Evolutionary conservation across 2,888 invertebrate genomes (phyloP), one percentile per base, ranked within the genome.

Genomic region (Chironomus tentans): DNA sequence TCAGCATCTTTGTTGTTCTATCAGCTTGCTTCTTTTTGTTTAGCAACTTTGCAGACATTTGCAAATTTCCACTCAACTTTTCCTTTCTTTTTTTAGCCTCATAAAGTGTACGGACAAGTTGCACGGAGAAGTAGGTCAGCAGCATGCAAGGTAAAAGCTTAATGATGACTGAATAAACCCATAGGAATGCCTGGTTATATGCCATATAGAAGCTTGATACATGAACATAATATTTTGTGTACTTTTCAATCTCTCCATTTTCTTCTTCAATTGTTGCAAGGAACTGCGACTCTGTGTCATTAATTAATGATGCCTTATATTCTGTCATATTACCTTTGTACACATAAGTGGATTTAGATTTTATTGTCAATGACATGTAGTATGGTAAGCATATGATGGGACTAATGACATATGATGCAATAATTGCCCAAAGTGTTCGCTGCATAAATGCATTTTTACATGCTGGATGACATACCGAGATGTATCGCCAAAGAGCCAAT

Each of bases 61-160:
- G 56, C n/a, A 18, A 21, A 46, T 88, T 81, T 73, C 80, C 81
- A 22, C 10, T 65, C 76, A 93, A 85, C 81, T 90, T 89, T 81
- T 92, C 90, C 77, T 93, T 86, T 24, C 90, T 86, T 77, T 88
- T 87, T 81, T 94, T 94, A 0, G 94, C 92, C 79, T 92, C 91
- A 77, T 93, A 85, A 77, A 95, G 83, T 13, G 93, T 93, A 73
- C 89, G 86, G 79, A 94, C 92, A 78, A 94, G 85, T 80, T 92
- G 88, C 77, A 91, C 87, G 81, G 65, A 73, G 5, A 74, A 68
- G 12, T 21, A 74, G 22, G 74, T 74, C 68, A 97, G 85, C 7
- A 94, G 90, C 81, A 94, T 87, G 82, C 97, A 95, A 2, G 97
- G 97, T 78, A 97, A 90, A 75, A 97, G 85, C 84, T 97, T 97